These are phyloP conservation scores for Pelmatolapia mariae DNA, from an alignment of 2,113 vertebrate genomes.

Conservation along the genomic window DNA sequence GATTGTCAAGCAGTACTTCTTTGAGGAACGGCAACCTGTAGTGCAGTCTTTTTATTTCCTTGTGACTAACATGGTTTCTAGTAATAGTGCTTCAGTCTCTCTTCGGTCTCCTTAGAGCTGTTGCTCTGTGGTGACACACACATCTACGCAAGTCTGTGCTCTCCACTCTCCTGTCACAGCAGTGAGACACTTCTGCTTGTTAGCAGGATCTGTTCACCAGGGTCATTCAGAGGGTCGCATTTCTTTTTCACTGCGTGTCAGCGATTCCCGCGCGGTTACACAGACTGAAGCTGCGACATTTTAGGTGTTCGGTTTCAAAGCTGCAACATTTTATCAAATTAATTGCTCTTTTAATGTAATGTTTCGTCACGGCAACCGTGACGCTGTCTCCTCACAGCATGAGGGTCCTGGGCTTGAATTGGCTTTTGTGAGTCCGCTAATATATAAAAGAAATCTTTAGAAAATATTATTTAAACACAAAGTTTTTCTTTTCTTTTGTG, in stretches of 20 bases:
- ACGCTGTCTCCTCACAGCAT: not conserved
- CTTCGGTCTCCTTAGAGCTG: not conserved
- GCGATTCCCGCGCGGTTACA: not conserved
- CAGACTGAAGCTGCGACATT: not conserved
- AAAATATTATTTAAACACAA: not conserved
- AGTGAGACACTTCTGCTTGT: slow-evolving; percentile 8
- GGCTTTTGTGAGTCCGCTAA: not conserved
- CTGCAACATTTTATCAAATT: not conserved
- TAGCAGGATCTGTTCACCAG: not conserved
- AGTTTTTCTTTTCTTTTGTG: not conserved
- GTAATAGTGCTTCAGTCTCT: slow-evolving; percentile 14
- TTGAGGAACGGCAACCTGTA: not conserved
- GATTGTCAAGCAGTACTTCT: not conserved
- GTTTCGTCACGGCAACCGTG: not conserved
- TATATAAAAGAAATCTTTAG: not conserved
- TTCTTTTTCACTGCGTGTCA: not conserved
- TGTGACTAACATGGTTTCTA: not conserved
- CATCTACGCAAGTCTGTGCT: not conserved
- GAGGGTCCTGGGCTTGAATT: not conserved
- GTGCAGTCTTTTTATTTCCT: not conserved
- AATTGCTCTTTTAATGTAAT: not conserved
- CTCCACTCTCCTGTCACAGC: not conserved
- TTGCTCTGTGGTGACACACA: slow-evolving; percentile 1
- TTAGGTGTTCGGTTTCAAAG: not conserved
- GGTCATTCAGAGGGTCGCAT: not conserved